Evolutionary conservation across 2,797 vertebrate genomes (phyloP), one percentile per base, ranked within the genome.

Genomic region (Pangasius macronema): DNA sequence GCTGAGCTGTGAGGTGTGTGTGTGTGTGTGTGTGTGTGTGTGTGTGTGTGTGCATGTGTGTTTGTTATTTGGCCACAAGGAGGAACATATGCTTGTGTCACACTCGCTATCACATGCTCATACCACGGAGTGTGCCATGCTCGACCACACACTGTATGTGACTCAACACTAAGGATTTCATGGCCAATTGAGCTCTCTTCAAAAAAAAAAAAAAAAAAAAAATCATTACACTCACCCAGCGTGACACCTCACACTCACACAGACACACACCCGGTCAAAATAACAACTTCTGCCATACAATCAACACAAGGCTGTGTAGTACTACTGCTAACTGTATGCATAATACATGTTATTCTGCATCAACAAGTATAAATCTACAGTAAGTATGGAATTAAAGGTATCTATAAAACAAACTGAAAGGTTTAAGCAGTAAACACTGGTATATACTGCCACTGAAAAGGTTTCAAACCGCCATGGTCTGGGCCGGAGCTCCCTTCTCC

Each of bases 101-200:
- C 68, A 79, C 89, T 86, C 79, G 87, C 88, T 53, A 86, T 77
- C 67, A 49, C 67, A 49, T 61, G 73, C 86, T 88, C 83, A 75
- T 81, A 76, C 83, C 36, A 20, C 85, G 86, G 59, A 82, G 84
- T 87, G 86, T 85, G 87, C 80, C 83, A 88, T 85, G 91, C 90
- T 89, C 87, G 89, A 89, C 88, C 91, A 89, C 85, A 89, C 87
- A 90, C 88, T 88, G 87, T 85, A 91, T 89, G 92, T 75, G 61
- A 82, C 86, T 89, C 83, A 86, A 88, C 88, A 89, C 88, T 75
- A 85, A 84, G 86, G 85, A 91, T 92, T 91, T 92, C 89, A 92
- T 90, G 91, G 88, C 84, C 90, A 91, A 92, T 90, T 91, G 90
- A 89, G 82, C 85, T 65, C 81, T 65, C 82, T 14, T 63, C 39